phyloP scores from a whole-genome alignment of 2,797 vertebrate genomes.

The Eulemur mongoz region DNA sequence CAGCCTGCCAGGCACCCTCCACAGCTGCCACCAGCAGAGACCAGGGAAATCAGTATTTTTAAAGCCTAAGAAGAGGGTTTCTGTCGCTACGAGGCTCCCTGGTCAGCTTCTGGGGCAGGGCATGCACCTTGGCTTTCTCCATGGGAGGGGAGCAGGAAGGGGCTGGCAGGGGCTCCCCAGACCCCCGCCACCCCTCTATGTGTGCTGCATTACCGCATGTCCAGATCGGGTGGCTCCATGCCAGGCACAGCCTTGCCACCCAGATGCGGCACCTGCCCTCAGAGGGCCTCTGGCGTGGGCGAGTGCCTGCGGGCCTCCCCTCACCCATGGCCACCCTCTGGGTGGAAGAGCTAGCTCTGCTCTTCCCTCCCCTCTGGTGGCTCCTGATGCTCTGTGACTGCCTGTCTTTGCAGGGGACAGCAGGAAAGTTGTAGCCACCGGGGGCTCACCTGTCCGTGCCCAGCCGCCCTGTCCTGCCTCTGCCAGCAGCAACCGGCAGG shows the following conservation, averaged over 20 bases:
- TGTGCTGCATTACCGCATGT: accelerated
- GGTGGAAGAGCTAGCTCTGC: neutral
- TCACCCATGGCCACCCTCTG: neutral
- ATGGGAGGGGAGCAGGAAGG: neutral
- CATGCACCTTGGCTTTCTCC: accelerated
- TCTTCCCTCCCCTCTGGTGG: accelerated
- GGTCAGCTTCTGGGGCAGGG: neutral
- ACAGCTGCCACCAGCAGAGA: neutral
- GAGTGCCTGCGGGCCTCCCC: neutral
- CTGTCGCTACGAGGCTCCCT: neutral
- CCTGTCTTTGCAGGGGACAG: conserved; percentile 50
- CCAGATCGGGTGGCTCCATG: neutral
- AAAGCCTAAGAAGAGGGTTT: neutral
- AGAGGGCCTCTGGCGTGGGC: neutral
- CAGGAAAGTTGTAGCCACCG: accelerated
- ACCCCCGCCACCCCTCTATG: accelerated
- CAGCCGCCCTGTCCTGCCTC: neutral
- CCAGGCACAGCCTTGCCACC: neutral
- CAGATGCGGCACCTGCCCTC: accelerated
- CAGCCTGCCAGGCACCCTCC: accelerated
- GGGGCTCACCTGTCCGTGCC: neutral
- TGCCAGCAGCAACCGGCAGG: accelerated
- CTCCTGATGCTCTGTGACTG: neutral
- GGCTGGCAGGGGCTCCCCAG: no score
- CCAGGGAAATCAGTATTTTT: accelerated